phyloP scores from a whole-genome alignment of 2,113 vertebrate genomes.

The Regulus satrapa region DNA sequence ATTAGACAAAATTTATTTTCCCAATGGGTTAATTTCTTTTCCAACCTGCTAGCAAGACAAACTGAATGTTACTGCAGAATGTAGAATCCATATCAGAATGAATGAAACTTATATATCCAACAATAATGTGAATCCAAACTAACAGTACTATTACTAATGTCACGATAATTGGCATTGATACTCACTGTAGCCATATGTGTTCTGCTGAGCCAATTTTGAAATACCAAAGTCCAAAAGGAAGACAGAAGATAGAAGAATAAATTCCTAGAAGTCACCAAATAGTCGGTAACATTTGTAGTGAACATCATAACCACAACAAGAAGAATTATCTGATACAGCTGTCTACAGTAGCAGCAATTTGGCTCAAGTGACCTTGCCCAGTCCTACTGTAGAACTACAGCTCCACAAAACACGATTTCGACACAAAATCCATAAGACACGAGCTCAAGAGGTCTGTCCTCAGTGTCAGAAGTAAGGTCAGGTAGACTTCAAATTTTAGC shows the following conservation, averaged over 20 bases:
- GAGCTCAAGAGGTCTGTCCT: background rate
- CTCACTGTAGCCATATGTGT: background rate
- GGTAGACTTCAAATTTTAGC: background rate
- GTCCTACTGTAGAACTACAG: background rate
- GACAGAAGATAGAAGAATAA: background rate
- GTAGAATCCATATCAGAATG: background rate
- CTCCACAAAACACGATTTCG: rapidly evolving
- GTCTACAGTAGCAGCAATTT: background rate
- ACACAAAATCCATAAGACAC: background rate
- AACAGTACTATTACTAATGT: background rate
- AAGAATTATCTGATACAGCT: background rate
- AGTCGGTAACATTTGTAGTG: background rate
- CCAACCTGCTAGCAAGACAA: background rate
- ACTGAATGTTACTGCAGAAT: background rate
- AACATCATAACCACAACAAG: background rate
- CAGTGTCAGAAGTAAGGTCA: background rate
- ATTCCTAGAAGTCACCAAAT: background rate
- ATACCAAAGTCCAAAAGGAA: background rate
- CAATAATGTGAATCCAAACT: background rate
- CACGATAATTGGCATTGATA: background rate
- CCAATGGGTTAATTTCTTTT: background rate
- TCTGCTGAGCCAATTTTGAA: background rate
- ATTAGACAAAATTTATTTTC: background rate
- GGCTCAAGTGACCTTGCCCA: background rate
- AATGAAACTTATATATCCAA: background rate